Conservation (phyloP, 2,888 invertebrate species). For the Osmoderma eremita region DNA sequence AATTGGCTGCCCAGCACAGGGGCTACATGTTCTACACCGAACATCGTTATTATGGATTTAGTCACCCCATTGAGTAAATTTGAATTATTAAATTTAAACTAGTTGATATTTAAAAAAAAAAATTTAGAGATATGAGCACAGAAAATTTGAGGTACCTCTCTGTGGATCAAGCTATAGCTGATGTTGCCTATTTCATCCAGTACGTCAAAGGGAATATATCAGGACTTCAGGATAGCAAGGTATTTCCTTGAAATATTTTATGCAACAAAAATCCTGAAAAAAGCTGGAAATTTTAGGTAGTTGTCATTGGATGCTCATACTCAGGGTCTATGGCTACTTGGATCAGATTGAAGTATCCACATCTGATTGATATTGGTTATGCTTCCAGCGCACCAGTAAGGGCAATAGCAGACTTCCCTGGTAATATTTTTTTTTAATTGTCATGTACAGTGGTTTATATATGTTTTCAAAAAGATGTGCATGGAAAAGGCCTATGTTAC, state of each 20-base stretch:
- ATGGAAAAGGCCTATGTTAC: too few species aligned
- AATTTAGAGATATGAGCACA: conserved; percentile 62
- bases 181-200: conserved; percentile 72
- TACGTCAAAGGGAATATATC: conserved; percentile 52
- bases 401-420: conserved; percentile 49
- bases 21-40: conserved; percentile 80
- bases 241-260: too few species aligned
- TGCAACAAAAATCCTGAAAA: too few species aligned
- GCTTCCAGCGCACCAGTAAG: conserved; percentile 51
- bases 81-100: not conserved
- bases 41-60: conserved; percentile 84
- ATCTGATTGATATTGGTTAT: conserved; percentile 48
- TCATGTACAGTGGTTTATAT: too few species aligned
- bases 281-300: conserved; percentile 36
- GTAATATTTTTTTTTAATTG: conserved; percentile 42
- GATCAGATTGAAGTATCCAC: conserved; percentile 50
- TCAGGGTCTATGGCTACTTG: conserved; percentile 51
- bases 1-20: conserved; percentile 68
- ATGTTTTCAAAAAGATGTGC: too few species aligned
- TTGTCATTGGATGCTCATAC: conserved; percentile 53
- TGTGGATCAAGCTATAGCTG: conserved; percentile 74
- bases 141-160: conserved; percentile 71
- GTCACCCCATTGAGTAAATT: conserved; percentile 75
- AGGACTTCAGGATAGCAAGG: conserved; percentile 42
- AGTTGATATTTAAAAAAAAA: not conserved